Percentiles rank a stretch among this genome's conserved stretches.
phyloP scores from a whole-genome alignment of 2,888 invertebrate species.

The Argynnis bischoffii region DNA sequence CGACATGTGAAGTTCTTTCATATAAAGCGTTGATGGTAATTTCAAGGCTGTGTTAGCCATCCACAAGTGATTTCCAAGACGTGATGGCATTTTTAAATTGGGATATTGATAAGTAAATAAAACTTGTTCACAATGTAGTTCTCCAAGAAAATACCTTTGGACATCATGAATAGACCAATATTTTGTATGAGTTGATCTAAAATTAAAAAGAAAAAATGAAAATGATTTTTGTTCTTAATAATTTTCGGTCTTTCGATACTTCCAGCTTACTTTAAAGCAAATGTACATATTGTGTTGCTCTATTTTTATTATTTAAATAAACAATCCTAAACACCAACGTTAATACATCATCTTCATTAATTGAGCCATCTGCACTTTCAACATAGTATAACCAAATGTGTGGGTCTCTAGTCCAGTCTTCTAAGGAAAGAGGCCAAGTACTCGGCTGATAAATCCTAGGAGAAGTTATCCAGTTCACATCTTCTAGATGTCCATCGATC shows the following conservation, averaged over 20 bases:
- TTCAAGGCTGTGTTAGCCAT: slow-evolving; percentile 60
- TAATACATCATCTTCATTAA: slow-evolving; percentile 62
- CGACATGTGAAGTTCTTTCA: slow-evolving; percentile 56
- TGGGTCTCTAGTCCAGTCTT: slow-evolving; percentile 59
- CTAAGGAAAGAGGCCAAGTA: slow-evolving; percentile 53
- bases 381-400: slow-evolving; percentile 67
- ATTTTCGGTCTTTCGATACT: no score
- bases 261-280: no score
- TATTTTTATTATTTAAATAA: no score
- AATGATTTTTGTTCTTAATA: no score
- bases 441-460: slow-evolving; percentile 51
- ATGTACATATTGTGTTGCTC: no score
- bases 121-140: slow-evolving; percentile 64
- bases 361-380: slow-evolving; percentile 57
- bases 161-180: slow-evolving; percentile 70
- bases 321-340: slow-evolving; percentile 46
- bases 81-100: slow-evolving; percentile 56
- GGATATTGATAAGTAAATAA: slow-evolving; percentile 70
- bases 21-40: slow-evolving; percentile 50
- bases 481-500: slow-evolving; percentile 61
- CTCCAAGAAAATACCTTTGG: slow-evolving; percentile 62
- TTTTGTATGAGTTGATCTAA: slow-evolving; percentile 58
- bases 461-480: slow-evolving; percentile 51
- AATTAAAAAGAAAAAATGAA: slow-evolving; percentile 20
- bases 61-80: slow-evolving; percentile 60